Percentiles rank a stretch among this genome's conserved stretches.
phyloP scores from a whole-genome alignment of 2,113 vertebrate species.

The Myiopsitta monachus region DNA sequence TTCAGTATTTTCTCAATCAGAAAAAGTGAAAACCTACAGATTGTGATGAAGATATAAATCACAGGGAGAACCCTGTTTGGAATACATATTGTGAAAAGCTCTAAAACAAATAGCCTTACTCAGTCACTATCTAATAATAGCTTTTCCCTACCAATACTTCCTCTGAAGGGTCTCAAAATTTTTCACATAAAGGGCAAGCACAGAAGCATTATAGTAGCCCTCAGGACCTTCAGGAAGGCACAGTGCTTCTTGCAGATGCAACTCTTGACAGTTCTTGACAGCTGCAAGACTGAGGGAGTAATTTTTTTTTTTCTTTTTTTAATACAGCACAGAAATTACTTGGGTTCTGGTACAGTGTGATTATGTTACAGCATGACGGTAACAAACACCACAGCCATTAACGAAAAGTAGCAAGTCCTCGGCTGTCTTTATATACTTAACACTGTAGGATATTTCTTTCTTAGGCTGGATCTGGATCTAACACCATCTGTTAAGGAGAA shows the following conservation, averaged over 20 bases:
- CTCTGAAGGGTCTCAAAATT: background rate
- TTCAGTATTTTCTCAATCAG: background rate
- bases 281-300: background rate
- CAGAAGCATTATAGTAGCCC: background rate
- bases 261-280: background rate
- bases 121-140: background rate
- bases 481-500: background rate
- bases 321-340: background rate
- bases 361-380: accelerated
- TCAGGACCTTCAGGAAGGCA: background rate
- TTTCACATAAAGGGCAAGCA: background rate
- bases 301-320: background rate
- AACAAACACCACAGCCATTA: background rate
- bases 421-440: background rate
- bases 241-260: background rate
- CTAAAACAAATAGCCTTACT: background rate
- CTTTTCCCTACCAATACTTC: background rate
- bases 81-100: background rate
- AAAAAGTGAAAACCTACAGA: background rate
- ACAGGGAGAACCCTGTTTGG: background rate
- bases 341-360: background rate
- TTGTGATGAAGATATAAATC: background rate
- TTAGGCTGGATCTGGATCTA: background rate
- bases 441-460: background rate
- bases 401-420: background rate